phyloP scores from a whole-genome alignment of 2,888 invertebrate species.

The Tetrapedia diversipes region DNA sequence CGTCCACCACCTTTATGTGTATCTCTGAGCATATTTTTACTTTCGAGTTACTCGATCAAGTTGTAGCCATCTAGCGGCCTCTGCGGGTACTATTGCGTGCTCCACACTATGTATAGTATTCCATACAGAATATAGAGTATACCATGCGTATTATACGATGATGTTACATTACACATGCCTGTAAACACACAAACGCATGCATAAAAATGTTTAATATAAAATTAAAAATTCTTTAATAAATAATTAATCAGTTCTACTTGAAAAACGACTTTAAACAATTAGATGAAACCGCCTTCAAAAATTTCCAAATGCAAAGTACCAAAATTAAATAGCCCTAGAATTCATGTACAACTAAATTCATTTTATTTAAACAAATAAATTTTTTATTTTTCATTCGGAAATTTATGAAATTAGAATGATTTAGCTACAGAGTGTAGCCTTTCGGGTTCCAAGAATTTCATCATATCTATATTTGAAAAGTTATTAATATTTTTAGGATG shows the following conservation, averaged over 20 bases:
- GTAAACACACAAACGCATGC: not conserved
- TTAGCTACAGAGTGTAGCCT: no score
- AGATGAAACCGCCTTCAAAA: no score
- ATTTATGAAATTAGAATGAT: no score
- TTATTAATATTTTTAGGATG: constrained; percentile 65
- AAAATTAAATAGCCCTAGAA: no score
- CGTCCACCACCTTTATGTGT: constrained; percentile 25
- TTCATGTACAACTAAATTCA: no score
- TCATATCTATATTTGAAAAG: not conserved
- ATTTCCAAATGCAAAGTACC: no score
- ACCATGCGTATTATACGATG: not conserved
- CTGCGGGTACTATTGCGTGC: not conserved
- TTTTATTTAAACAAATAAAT: not conserved
- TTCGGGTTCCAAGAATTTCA: no score
- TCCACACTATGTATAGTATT: not conserved
- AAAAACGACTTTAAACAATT: no score
- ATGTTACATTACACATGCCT: not conserved
- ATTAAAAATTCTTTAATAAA: not conserved
- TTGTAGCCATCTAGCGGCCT: constrained; percentile 31
- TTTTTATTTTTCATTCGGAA: no score
- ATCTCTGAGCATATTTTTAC: not conserved
- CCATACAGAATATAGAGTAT: not conserved
- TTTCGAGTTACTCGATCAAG: not conserved
- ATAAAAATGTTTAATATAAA: not conserved
- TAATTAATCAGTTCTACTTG: no score